phyloP scores from a whole-genome alignment of 2,797 vertebrate species.

The Apogon talboti region DNA sequence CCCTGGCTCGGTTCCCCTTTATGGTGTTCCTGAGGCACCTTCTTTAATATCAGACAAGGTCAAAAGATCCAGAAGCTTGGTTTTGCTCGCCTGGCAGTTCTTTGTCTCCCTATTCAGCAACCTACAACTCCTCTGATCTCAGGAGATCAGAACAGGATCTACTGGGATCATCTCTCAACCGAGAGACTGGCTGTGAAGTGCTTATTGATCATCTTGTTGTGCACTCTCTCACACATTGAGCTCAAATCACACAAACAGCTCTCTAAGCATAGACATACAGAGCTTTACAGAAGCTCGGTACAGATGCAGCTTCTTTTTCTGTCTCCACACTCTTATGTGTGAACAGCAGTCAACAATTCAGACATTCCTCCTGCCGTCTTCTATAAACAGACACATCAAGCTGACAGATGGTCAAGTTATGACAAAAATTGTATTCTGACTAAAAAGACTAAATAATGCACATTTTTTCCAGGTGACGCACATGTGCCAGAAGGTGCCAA shows the following conservation, averaged over 20 bases:
- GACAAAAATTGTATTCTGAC: conserved; percentile 46
- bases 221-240: conserved; percentile 58
- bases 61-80: conserved; percentile 58
- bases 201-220: conserved; percentile 82
- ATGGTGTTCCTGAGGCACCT: conserved; percentile 40
- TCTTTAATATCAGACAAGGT: conserved; percentile 67
- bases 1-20: conserved; percentile 26
- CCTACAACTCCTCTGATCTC: conserved; percentile 64
- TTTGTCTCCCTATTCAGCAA: conserved; percentile 54
- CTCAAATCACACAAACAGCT: conserved; percentile 69
- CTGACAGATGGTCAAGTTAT: conserved; percentile 33
- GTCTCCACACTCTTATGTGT: conserved; percentile 25
- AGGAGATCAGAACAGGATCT: conserved; percentile 66
- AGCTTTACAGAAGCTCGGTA: conserved; percentile 48
- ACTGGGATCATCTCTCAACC: conserved; percentile 69
- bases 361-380: conserved; percentile 33
- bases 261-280: conserved; percentile 49
- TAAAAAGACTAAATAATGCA: conserved; percentile 50
- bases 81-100: conserved; percentile 48
- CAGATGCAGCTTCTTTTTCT: conserved; percentile 9
- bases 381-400: conserved; percentile 32
- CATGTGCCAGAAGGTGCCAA: conserved; percentile 49
- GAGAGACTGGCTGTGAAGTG: conserved; percentile 73
- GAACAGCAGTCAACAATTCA: conserved; percentile 53
- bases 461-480: conserved; percentile 75